Evolutionary conservation across 2,888 invertebrate species (phyloP).

Genomic region (Rotaria socialis): DNA sequence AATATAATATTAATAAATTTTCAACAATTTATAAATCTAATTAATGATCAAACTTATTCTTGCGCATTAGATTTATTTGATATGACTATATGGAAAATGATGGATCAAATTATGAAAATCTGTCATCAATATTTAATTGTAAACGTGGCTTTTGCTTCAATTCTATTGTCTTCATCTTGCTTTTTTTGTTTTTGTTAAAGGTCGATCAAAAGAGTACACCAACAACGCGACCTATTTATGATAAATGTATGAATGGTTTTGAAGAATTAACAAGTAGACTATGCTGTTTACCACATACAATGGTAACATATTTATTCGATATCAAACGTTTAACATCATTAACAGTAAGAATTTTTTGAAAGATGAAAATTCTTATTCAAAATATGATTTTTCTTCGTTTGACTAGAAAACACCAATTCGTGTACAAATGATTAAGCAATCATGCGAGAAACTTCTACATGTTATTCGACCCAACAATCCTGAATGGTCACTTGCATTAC

Average conservation of each 20-base stretch:
- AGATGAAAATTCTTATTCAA: no score
- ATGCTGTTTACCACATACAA: constrained; percentile 4
- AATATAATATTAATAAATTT: not conserved
- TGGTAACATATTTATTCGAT: not conserved
- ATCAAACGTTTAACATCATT: not conserved
- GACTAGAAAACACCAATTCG: not conserved
- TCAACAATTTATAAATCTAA: not conserved
- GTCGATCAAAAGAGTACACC: not conserved
- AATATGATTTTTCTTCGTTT: not conserved
- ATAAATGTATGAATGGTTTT: not conserved
- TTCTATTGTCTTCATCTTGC: not conserved
- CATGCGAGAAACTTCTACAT: not conserved
- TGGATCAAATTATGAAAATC: not conserved
- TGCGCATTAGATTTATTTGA: not conserved
- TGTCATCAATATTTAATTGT: not conserved
- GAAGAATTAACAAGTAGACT: not conserved
- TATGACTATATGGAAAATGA: not conserved
- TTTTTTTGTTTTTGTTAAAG: not conserved
- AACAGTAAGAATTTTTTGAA: not conserved
- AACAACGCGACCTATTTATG: not conserved
- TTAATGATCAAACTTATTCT: not conserved
- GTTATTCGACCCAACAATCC: not conserved
- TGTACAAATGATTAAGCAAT: not conserved
- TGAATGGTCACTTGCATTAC: not conserved
- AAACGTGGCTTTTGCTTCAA: not conserved